A percentile compares a stretch with the other conserved stretches of the same genome.
These are phyloP conservation scores for Mobula hypostoma DNA, from an alignment of 2,113 vertebrate genomes.

Conservation along the genomic window DNA sequence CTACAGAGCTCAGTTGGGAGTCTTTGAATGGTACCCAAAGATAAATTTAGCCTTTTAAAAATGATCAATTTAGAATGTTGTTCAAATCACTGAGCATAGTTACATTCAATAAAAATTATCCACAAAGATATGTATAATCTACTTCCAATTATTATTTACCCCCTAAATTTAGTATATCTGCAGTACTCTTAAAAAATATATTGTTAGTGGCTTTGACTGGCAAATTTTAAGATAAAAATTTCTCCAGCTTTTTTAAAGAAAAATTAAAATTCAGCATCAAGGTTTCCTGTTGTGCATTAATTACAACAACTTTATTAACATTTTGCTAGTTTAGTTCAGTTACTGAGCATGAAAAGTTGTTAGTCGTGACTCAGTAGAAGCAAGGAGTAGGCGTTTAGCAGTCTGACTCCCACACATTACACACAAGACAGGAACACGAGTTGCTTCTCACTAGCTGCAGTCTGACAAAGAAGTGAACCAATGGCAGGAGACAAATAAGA, in stretches of 20 bases:
- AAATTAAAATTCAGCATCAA: slow-evolving; percentile 6
- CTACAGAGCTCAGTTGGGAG: background rate
- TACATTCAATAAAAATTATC: background rate
- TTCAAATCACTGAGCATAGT: background rate
- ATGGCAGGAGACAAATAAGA: background rate
- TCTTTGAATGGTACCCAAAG: background rate
- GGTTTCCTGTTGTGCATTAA: background rate
- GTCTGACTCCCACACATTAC: slow-evolving; percentile 11
- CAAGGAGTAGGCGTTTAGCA: slow-evolving; percentile 15
- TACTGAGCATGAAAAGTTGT: background rate
- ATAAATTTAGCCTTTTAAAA: background rate
- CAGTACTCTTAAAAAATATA: background rate
- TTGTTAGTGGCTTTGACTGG: background rate
- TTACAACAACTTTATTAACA: background rate
- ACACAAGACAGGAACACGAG: background rate
- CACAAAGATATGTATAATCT: background rate
- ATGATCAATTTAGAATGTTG: background rate
- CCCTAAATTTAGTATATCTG: background rate
- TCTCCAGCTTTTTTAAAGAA: background rate
- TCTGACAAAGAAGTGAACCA: slow-evolving; percentile 19
- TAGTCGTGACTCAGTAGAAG: background rate
- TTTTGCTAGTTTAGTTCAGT: slow-evolving; percentile 18
- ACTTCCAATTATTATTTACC: background rate
- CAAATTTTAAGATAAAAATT: background rate
- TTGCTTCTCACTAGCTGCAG: background rate